These are phyloP conservation scores for Metellina segmentata DNA, from an alignment of 2,888 invertebrate genomes.

Conservation along the genomic window DNA sequence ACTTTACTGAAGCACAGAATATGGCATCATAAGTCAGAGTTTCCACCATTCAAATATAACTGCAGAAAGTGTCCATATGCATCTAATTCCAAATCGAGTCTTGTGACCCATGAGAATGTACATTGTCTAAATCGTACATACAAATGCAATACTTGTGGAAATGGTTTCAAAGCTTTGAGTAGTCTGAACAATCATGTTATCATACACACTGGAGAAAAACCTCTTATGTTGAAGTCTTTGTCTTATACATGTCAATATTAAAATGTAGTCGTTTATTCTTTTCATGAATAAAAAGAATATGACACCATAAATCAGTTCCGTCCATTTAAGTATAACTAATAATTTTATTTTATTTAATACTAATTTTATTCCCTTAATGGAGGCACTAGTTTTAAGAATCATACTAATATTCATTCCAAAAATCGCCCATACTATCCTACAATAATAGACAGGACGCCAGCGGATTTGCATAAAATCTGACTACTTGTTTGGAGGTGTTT, in stretches of 20 bases:
- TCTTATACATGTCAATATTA: no score
- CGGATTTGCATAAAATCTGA: no score
- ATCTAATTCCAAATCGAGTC: constrained; percentile 37
- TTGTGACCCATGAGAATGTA: constrained; percentile 34
- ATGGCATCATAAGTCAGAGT: constrained; percentile 58
- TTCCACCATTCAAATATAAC: constrained; percentile 25
- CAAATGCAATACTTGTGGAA: constrained; percentile 48
- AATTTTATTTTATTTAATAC: no score
- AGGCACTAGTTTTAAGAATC: constrained; percentile 41
- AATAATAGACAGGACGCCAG: no score
- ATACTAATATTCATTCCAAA: constrained; percentile 30
- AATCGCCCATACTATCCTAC: constrained; percentile 19
- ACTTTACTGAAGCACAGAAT: constrained; percentile 46
- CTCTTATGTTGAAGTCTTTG: constrained; percentile 19
- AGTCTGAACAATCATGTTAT: constrained; percentile 53
- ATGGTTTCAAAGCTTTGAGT: constrained; percentile 60
- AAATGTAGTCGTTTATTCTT: no score
- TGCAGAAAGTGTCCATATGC: constrained; percentile 59
- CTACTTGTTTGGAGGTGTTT: no score
- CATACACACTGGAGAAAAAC: constrained; percentile 58
- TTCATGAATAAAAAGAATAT: no score
- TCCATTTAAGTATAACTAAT: no score
- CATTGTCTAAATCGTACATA: constrained; percentile 38
- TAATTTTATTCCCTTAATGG: constrained; percentile 53
- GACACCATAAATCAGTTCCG: no score